phyloP scores from a whole-genome alignment of 2,113 vertebrate species.

The Megaleporinus macrocephalus region DNA sequence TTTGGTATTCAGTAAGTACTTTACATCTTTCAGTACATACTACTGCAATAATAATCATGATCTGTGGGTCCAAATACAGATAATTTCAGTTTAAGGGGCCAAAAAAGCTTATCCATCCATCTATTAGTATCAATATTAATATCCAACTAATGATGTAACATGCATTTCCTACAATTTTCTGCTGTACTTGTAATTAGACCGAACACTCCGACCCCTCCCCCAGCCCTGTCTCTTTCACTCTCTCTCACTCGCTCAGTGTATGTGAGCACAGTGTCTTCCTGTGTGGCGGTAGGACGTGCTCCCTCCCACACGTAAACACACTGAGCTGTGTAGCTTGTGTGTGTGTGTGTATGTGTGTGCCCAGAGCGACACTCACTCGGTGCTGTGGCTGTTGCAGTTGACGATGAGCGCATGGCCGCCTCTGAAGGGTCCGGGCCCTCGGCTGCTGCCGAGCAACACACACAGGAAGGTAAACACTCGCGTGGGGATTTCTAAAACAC shows the following conservation, averaged over 20 bases:
- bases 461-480: conserved; percentile 66
- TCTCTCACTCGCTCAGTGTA: conserved; percentile 27
- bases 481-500: conserved; percentile 48
- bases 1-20: neutral
- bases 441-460: conserved; percentile 57
- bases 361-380: conserved; percentile 16
- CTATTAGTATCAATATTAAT: neutral
- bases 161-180: conserved; percentile 1
- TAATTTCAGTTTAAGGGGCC: too few relatives aligned
- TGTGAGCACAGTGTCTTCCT: conserved; percentile 49
- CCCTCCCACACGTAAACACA: conserved; percentile 49
- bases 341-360: conserved; percentile 5
- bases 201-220: conserved; percentile 44
- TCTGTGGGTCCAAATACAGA: too few relatives aligned
- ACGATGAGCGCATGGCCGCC: conserved; percentile 61
- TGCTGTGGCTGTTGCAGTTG: conserved; percentile 40
- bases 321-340: conserved; percentile 35
- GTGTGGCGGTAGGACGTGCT: conserved; percentile 53
- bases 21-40: neutral
- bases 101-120: neutral
- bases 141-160: neutral
- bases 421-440: conserved; percentile 47
- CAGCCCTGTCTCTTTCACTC: conserved; percentile 24
- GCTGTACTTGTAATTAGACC: conserved; percentile 35
- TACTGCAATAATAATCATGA: neutral